Conservation (phyloP, 2,888 invertebrate genomes). For the Griposia aprilina region DNA sequence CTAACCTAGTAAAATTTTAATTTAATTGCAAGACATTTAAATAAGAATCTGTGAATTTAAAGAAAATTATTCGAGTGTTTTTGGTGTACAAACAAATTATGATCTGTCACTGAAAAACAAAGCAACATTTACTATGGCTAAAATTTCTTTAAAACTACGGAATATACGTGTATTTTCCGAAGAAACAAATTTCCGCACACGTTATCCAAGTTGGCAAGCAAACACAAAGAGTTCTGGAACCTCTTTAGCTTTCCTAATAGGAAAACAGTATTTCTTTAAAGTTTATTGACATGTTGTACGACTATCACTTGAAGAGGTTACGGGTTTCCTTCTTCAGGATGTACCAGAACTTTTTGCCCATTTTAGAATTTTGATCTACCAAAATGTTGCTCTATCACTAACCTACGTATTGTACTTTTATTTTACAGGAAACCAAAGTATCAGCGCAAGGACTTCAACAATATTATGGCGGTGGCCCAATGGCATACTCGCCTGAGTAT, state of each 20-base stretch:
- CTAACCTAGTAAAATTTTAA: neutral
- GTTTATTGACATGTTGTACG: slow-evolving; percentile 21
- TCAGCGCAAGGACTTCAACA: slow-evolving; percentile 66
- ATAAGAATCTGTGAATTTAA: neutral
- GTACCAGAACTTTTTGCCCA: neutral
- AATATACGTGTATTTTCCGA: slow-evolving; percentile 4
- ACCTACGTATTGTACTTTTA: neutral
- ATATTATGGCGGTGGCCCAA: slow-evolving; percentile 70
- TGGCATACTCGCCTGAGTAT: slow-evolving; percentile 71
- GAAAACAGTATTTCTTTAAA: slow-evolving; percentile 33
- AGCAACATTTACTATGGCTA: neutral
- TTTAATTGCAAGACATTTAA: neutral
- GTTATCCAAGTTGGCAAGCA: slow-evolving; percentile 33
- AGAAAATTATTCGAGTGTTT: neutral
- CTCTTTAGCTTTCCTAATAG: slow-evolving; percentile 44
- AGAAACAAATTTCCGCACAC: slow-evolving; percentile 4
- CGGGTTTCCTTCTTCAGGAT: neutral
- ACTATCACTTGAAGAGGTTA: slow-evolving; percentile 7
- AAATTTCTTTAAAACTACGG: neutral
- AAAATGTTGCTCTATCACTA: no score
- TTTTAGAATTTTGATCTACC: neutral
- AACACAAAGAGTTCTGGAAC: slow-evolving; percentile 35
- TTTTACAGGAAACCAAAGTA: slow-evolving; percentile 71
- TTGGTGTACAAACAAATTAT: neutral
- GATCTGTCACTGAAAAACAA: neutral